Conservation (phyloP, 2,888 invertebrate species). For the Yponomeuta plumbellus region DNA sequence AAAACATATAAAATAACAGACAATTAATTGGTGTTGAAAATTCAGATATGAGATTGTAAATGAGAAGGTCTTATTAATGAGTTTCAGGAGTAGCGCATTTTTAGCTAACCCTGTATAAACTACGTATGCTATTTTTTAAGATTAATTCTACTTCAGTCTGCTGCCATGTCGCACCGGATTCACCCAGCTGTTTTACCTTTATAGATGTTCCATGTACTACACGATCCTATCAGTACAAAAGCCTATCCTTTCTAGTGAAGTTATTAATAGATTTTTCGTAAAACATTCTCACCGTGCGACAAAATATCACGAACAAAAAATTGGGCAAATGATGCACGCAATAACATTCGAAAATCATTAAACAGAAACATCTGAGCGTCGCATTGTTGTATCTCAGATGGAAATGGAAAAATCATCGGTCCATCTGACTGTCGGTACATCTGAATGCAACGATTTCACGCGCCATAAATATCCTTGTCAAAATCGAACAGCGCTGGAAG, state of each 20-base stretch:
- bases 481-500: slow-evolving; percentile 54
- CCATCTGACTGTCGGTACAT: slow-evolving; percentile 42
- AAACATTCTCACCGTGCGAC: neutral
- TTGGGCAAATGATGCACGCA: neutral
- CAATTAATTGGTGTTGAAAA: no score
- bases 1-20: no score
- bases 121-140: no score
- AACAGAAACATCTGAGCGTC: slow-evolving; percentile 46
- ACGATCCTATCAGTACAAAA: neutral
- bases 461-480: slow-evolving; percentile 64
- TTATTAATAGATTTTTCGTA: neutral
- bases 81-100: no score
- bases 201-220: no score
- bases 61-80: no score
- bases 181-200: no score
- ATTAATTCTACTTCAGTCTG: no score
- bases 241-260: neutral
- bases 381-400: slow-evolving; percentile 59
- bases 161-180: no score
- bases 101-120: no score
- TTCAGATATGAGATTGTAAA: no score
- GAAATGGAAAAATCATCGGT: slow-evolving; percentile 66
- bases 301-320: neutral
- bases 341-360: slow-evolving; percentile 46
- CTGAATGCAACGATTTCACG: slow-evolving; percentile 71